Conservation (phyloP, 2,797 vertebrate species). For the Anisognathus igniventris region DNA sequence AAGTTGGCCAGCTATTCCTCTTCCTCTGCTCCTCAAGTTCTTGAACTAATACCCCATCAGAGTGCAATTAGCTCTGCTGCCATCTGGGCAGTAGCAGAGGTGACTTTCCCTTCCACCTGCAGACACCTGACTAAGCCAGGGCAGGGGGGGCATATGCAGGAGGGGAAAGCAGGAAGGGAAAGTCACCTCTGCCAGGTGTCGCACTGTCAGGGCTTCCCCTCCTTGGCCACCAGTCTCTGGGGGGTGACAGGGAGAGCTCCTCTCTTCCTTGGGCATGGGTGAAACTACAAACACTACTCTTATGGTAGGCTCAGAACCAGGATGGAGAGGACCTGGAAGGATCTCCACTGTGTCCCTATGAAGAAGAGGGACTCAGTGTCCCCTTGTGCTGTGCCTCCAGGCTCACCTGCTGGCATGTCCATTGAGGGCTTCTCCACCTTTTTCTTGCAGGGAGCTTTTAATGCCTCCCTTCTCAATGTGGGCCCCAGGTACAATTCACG, state of each 20-base stretch:
- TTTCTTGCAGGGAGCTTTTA: not conserved
- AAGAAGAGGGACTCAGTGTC: rapidly evolving
- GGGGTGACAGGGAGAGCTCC: not conserved
- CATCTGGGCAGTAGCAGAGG: not conserved
- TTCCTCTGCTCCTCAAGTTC: not conserved
- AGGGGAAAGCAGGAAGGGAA: rapidly evolving
- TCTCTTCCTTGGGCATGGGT: not conserved
- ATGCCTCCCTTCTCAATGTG: not conserved
- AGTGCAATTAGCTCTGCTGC: not conserved
- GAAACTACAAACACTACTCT: not conserved
- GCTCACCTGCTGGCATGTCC: no score
- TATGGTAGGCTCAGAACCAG: not conserved
- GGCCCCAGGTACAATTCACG: rapidly evolving
- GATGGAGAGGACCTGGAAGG: not conserved
- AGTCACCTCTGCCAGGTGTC: no score
- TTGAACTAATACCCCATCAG: not conserved
- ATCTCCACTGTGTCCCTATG: rapidly evolving
- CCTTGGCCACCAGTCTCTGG: not conserved
- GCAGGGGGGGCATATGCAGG: not conserved
- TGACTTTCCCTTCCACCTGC: not conserved
- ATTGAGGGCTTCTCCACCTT: not conserved
- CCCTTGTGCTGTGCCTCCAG: not conserved
- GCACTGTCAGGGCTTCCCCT: rapidly evolving
- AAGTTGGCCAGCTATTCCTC: not conserved
- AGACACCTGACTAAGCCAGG: not conserved